A percentile compares a stretch with the other conserved stretches of the same genome.
Evolutionary conservation across 35 echinoderm and acorn worm genomes (phyloP).

Genomic region (Amphiura filiformis): DNA sequence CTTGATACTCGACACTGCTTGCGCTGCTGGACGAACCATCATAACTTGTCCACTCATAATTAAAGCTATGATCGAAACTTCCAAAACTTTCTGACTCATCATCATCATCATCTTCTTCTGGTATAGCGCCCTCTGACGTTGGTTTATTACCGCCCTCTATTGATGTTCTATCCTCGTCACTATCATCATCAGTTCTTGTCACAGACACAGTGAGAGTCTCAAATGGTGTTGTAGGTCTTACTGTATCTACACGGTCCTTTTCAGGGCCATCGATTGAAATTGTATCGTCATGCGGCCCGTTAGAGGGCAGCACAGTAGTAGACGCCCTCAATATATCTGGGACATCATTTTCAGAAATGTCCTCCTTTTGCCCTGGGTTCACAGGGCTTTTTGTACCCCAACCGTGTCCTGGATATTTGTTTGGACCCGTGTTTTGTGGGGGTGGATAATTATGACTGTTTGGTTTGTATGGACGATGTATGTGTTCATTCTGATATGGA

Average conservation of each 20-base stretch:
- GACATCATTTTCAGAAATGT: background rate
- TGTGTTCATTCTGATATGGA: background rate
- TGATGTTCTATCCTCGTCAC: background rate
- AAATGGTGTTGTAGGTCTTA: background rate
- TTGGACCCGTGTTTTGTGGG: background rate
- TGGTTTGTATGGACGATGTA: background rate
- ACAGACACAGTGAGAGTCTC: background rate
- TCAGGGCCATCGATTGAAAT: background rate
- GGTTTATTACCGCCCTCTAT: too few species aligned
- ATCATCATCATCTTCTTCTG: background rate
- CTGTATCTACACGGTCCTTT: background rate
- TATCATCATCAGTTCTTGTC: background rate
- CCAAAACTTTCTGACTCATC: background rate
- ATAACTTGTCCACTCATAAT: background rate
- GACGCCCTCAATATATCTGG: background rate
- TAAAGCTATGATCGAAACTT: background rate
- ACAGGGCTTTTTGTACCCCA: background rate
- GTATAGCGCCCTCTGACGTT: too few species aligned
- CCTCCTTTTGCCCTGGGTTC: background rate
- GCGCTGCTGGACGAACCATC: background rate
- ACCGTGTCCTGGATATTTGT: background rate
- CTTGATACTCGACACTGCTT: background rate
- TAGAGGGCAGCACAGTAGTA: background rate
- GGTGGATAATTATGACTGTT: background rate
- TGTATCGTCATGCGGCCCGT: background rate